Base-by-base conservation (phyloP, 1,140 invertebrate species). In the Drosophila yakuba region DNA sequence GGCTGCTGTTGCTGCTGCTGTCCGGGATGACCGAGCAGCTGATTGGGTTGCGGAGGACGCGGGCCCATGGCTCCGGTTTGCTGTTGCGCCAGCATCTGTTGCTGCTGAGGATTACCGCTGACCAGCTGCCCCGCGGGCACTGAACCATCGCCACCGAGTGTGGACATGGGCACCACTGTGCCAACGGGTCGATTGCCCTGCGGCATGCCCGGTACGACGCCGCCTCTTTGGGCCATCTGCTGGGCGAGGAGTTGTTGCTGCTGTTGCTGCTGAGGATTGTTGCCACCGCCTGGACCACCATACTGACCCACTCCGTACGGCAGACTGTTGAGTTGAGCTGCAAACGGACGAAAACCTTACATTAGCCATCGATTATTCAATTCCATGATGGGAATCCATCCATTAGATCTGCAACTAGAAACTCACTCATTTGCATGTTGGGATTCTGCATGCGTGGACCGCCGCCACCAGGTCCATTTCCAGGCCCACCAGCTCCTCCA, bases 141-240 rank as follows among this genome's bases (percentile, higher is more conserved):
- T 10, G 94, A 62, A 0, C 77, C 78, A 62, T 78, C 76, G 38
- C 93, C 94, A 7, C 94, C 94, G 59, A 94, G 93, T 10, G 59
- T 88, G 79, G 71, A 82, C 80, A 91, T 86, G 15, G 90, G 92
- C 15, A 90, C 84, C 6, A 91, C 91, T 14, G 83, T 88, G 43
- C 80, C 84, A 55, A 84, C 74, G 6, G 88, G 78, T 25, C 92
- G 75, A 62, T 89, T 92, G 12, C 88, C 90, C 54, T 93, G 94
- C 38, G 93, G 93, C 88, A 93, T 93, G 6, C 91, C 90, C 6
- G 93, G 92, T 38, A 93, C 93, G 57, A 94, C 94, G 45, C 94
- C 94, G 14, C 83, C 82, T 4, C 94, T 94, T 38, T 94, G 83
- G n/a, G 86, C 85, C 79, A 91, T 88, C 52, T 92, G 91, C 48